phyloP scores from a whole-genome alignment of 2,113 vertebrate species.

The Anolis carolinensis region DNA sequence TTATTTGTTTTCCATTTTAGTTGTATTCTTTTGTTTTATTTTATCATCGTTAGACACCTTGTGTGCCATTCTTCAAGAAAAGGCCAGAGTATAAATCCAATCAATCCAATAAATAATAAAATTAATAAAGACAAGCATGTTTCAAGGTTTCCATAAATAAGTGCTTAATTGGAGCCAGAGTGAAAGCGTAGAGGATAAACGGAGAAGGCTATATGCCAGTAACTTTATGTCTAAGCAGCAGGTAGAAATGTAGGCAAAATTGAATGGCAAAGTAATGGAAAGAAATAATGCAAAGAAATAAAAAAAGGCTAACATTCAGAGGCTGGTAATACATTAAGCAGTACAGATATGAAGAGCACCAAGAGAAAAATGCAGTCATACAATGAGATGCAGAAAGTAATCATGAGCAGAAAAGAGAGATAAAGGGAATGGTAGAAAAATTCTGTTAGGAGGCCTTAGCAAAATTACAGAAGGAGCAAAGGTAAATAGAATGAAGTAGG shows the following conservation, averaged over 20 bases:
- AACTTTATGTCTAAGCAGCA: slow-evolving; percentile 6
- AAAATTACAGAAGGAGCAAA: slow-evolving; percentile 26
- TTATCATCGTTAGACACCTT: too few relatives aligned
- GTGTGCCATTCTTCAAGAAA: too few relatives aligned
- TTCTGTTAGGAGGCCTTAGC: slow-evolving; percentile 15
- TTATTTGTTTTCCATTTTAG: too few relatives aligned
- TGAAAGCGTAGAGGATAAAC: slow-evolving; percentile 1
- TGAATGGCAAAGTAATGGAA: slow-evolving; percentile 10
- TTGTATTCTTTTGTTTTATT: too few relatives aligned
- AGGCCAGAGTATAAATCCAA: too few relatives aligned
- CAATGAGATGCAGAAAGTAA: not conserved
- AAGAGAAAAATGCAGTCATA: not conserved
- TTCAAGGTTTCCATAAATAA: slow-evolving; percentile 38
- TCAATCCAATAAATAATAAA: too few relatives aligned
- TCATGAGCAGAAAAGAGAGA: not conserved
- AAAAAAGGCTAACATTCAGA: not conserved
- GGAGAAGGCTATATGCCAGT: not conserved
- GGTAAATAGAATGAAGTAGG: slow-evolving; percentile 5
- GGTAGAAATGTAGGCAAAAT: not conserved
- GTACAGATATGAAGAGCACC: too few relatives aligned
- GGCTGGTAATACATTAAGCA: slow-evolving; percentile 20
- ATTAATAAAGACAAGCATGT: not conserved
- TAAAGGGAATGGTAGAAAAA: slow-evolving; percentile 10
- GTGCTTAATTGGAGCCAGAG: not conserved
- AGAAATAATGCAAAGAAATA: not conserved